phyloP scores from a whole-genome alignment of 2,113 vertebrate genomes.

The Chionodraco myersi region DNA sequence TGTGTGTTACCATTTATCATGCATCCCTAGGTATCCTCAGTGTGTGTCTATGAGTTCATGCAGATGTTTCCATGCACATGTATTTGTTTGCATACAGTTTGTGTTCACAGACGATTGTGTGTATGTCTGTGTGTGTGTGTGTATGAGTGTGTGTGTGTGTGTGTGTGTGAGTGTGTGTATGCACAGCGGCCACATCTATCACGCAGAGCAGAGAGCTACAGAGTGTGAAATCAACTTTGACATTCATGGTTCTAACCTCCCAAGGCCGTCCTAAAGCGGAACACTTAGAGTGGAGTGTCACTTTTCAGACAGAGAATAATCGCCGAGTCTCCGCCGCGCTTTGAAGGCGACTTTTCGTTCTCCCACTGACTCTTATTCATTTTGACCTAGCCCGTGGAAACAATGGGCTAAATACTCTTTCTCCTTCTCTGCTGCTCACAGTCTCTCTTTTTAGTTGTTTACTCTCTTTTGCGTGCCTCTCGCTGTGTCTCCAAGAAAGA shows the following conservation, averaged over 20 bases:
- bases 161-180: neutral
- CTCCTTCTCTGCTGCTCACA: slow-evolving; percentile 26
- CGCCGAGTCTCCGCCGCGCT: slow-evolving; percentile 52
- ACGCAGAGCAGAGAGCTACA: slow-evolving; percentile 60
- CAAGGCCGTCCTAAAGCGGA: slow-evolving; percentile 74
- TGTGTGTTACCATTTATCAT: neutral
- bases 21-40: neutral
- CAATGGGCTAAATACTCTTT: slow-evolving; percentile 63
- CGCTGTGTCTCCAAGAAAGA: neutral
- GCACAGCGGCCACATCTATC: slow-evolving; percentile 61
- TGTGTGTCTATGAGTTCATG: neutral
- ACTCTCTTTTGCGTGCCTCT: neutral
- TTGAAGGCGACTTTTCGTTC: slow-evolving; percentile 76
- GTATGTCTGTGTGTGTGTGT: neutral
- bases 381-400: slow-evolving; percentile 69
- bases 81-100: too few species aligned
- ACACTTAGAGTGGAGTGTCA: slow-evolving; percentile 72
- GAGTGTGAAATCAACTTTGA: slow-evolving; percentile 81
- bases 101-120: too few species aligned
- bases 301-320: slow-evolving; percentile 77
- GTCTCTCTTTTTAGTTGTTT: slow-evolving; percentile 13
- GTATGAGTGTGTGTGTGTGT: slow-evolving; percentile 12
- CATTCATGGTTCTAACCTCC: slow-evolving; percentile 77
- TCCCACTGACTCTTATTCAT: slow-evolving; percentile 67
- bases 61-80: neutral